Evolutionary conservation across 2,888 invertebrate species (phyloP).

Genomic region (Ariolimax columbianus): DNA sequence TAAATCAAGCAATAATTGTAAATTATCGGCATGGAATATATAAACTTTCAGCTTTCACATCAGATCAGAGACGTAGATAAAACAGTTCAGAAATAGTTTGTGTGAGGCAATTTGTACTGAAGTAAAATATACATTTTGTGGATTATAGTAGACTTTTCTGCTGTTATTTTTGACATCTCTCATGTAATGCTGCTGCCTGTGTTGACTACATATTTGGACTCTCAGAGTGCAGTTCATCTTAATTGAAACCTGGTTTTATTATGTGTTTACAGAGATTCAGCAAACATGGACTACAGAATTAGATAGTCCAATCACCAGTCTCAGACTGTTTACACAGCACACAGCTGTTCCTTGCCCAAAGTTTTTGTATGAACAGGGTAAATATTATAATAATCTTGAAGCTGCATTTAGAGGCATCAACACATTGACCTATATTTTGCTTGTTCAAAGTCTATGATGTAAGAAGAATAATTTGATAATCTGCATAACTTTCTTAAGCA

Average conservation of each 20-base stretch:
- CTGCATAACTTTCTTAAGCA: background rate
- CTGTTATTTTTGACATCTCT: no score
- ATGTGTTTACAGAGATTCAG: slow-evolving; percentile 77
- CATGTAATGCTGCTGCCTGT: no score
- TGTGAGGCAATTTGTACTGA: no score
- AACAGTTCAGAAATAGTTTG: no score
- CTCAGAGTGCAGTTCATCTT: no score
- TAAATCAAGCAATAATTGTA: no score
- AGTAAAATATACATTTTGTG: no score
- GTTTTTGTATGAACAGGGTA: slow-evolving; percentile 58
- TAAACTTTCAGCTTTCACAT: no score
- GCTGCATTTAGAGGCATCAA: background rate
- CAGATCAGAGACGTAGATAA: no score
- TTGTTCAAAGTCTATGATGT: background rate
- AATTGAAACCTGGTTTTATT: background rate
- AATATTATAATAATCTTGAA: background rate
- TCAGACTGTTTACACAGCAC: slow-evolving; percentile 80
- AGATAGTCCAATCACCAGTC: slow-evolving; percentile 82
- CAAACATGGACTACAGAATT: slow-evolving; percentile 80
- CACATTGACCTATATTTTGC: background rate
- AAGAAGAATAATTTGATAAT: background rate
- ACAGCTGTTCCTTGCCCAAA: slow-evolving; percentile 67
- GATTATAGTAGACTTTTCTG: no score
- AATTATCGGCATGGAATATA: no score
- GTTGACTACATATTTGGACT: no score